Percentiles rank a stretch among this genome's conserved stretches.
These are phyloP conservation scores for Poecilia gillii DNA, from an alignment of 2,797 vertebrate genomes.

Conservation along the genomic window DNA sequence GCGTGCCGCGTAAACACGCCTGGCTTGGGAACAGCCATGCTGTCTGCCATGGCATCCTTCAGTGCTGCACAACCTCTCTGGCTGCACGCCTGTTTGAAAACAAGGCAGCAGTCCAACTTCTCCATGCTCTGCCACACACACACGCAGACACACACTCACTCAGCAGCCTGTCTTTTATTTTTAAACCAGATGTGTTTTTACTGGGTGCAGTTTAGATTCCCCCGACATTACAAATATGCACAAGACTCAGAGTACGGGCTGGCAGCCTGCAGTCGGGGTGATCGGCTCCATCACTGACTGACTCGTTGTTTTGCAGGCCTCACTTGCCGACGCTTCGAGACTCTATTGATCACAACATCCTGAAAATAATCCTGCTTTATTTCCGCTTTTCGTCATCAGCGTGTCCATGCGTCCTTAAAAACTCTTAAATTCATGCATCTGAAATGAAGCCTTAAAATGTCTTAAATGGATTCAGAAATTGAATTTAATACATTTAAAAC, in stretches of 20 bases:
- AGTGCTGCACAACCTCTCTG: slow-evolving; percentile 46
- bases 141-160: slow-evolving; percentile 16
- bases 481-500: no score
- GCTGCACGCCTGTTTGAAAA: slow-evolving; percentile 51
- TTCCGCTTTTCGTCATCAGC: not conserved
- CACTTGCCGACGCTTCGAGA: slow-evolving; percentile 8
- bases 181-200: slow-evolving; percentile 82
- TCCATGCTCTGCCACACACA: slow-evolving; percentile 19
- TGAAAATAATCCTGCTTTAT: slow-evolving; percentile 2
- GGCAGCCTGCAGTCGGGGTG: slow-evolving; percentile 56
- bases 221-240: slow-evolving; percentile 70
- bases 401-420: no score
- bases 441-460: no score
- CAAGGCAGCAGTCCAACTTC: slow-evolving; percentile 54
- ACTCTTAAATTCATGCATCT: no score
- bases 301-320: slow-evolving; percentile 11
- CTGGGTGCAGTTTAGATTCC: slow-evolving; percentile 76
- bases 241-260: slow-evolving; percentile 43
- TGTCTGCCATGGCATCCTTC: slow-evolving; percentile 49
- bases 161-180: slow-evolving; percentile 67
- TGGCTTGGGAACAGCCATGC: slow-evolving; percentile 53
- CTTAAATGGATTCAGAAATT: not conserved
- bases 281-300: slow-evolving; percentile 28
- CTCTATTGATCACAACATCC: slow-evolving; percentile 6
- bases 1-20: slow-evolving; percentile 34